Base-by-base conservation (phyloP, 2,797 vertebrate genomes). In the Chrysocyon brachyurus region DNA sequence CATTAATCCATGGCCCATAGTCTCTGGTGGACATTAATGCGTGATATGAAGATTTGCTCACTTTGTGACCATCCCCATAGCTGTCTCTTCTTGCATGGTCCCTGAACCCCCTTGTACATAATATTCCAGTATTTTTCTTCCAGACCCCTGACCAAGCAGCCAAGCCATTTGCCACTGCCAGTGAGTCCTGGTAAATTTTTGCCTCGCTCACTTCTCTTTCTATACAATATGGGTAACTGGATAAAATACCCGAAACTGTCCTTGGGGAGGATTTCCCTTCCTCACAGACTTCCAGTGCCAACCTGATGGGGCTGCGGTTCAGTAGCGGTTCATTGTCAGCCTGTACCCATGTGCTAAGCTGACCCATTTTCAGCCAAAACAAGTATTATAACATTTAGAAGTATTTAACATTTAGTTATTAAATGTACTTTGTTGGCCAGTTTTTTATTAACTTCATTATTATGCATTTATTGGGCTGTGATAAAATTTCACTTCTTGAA, bases 281-380 rank as follows among this genome's bases (percentile, higher is more conserved):
- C 22, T 22, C 63, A 40, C 3, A 54, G 61, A 70, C 72, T 70
- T 52, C 4, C 2, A 16, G 83, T 5, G 33, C 6, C 61, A 5
- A 12, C 22, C 24, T 1, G 11, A 46, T 2, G 14, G 21, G n/a
- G 19, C 16, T 22, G 0, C 0, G 4, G 14, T 56, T 56, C 22
- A 31, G 24, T 5, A 28, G 22, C 15, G 9, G 9, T 28, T 82
- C 10, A 21, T 66, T 15, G 24, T 49, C 59, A 52, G 4, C 10
- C 17, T 9, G 24, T 15, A 26, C 36, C 3, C 61, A 9, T 17
- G n/a, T 57, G 36, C 24, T 64, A 28, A 68, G 15, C 33, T 9
- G 16, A 26, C 64, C n/a, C 24, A 54, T 61, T 24, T 63, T 75
- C 12, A 31, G 59, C 46, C 40, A 12, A 68, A 83, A 46, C 28